These are phyloP conservation scores for Chunga burmeisteri DNA, from an alignment of 2,113 vertebrate genomes.

Conservation along the genomic window DNA sequence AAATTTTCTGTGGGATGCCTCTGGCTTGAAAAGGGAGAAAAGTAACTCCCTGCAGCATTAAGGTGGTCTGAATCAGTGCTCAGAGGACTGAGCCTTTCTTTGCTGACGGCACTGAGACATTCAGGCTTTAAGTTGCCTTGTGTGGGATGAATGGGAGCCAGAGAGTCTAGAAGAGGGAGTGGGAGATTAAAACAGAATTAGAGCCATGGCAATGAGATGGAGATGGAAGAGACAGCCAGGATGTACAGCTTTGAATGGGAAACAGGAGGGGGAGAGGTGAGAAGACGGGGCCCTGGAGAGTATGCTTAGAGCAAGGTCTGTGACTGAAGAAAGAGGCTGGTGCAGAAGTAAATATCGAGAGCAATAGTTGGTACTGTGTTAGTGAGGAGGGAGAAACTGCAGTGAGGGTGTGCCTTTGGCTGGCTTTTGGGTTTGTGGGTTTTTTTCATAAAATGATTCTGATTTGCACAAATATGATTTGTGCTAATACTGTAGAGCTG, in stretches of 20 bases:
- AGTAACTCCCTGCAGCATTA: not conserved
- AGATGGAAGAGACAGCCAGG: not conserved
- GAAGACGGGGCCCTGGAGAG: not conserved
- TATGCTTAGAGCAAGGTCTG: not conserved
- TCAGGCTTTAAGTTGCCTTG: not conserved
- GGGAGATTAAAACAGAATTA: not conserved
- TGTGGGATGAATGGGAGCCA: not conserved
- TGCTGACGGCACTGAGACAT: not conserved
- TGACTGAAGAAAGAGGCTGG: not conserved
- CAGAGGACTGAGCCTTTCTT: not conserved
- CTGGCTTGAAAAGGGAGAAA: not conserved
- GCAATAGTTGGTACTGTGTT: not conserved
- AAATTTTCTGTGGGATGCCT: not conserved
- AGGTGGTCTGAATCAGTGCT: not conserved
- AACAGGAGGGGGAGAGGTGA: not conserved
- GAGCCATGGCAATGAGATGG: not conserved
- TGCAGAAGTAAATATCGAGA: not conserved
- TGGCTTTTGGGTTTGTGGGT: fast-evolving
- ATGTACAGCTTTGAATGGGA: not conserved
- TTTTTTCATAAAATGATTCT: not conserved
- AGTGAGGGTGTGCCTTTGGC: not conserved
- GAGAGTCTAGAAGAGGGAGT: not conserved
- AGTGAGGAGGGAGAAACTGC: not conserved
- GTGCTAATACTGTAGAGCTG: not conserved
- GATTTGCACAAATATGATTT: not conserved